Evolutionary conservation across 1,140 invertebrate species (phyloP).

Genomic region (Phymastichus coffea): DNA sequence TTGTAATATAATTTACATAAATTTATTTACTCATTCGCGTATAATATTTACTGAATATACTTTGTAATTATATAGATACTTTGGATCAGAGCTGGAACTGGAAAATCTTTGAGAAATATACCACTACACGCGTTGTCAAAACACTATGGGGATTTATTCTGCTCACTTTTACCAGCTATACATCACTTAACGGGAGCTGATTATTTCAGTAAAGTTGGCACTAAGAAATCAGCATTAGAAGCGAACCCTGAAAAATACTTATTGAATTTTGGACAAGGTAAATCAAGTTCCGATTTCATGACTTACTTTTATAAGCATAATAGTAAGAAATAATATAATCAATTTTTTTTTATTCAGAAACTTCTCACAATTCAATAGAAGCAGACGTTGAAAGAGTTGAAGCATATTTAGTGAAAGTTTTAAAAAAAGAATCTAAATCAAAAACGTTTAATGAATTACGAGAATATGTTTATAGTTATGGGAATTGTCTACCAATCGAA

Average conservation of each 20-base stretch:
- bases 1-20: too few relatives aligned
- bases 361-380: neutral
- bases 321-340: neutral
- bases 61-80: neutral
- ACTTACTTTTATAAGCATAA: neutral
- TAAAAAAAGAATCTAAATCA: neutral
- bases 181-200: constrained; percentile 1
- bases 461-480: neutral
- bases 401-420: neutral
- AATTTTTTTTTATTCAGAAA: too few relatives aligned
- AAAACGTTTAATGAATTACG: neutral
- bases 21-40: neutral
- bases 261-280: neutral
- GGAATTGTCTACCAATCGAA: neutral
- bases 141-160: neutral
- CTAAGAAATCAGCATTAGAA: neutral
- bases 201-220: neutral
- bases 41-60: neutral
- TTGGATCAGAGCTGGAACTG: neutral
- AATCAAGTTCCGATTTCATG: neutral
- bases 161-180: neutral
- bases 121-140: neutral
- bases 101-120: neutral
- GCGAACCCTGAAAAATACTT: neutral
- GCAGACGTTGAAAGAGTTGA: neutral